These are phyloP conservation scores for Pomacea maculata DNA, from an alignment of 1,140 invertebrate species.

Conservation along the genomic window DNA sequence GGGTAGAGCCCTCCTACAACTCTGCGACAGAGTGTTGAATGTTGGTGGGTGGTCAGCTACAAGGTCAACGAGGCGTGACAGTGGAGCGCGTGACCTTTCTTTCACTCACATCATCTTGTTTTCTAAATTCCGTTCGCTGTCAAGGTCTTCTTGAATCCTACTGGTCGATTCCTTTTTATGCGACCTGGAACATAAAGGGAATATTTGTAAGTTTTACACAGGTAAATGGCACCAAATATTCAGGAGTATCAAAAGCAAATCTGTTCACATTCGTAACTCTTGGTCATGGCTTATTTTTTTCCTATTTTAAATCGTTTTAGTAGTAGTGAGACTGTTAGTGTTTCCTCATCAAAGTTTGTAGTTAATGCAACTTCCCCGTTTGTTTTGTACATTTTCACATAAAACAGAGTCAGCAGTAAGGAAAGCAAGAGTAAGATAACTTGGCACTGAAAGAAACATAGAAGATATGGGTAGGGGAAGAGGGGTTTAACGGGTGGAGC, in stretches of 20 bases:
- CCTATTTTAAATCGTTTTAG: neutral
- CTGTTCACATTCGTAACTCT: neutral
- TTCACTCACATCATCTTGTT: slow-evolving; percentile 26
- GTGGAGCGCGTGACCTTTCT: too few relatives aligned
- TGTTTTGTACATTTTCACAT: neutral
- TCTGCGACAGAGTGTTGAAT: too few relatives aligned
- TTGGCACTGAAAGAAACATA: too few relatives aligned
- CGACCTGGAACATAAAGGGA: slow-evolving; percentile 13
- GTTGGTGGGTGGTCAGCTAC: too few relatives aligned
- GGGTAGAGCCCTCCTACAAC: too few relatives aligned
- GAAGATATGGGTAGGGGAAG: too few relatives aligned
- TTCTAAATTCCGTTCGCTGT: slow-evolving; percentile 26
- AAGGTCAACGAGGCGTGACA: too few relatives aligned
- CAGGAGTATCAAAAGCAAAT: neutral
- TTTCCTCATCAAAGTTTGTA: too few relatives aligned
- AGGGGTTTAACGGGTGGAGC: too few relatives aligned
- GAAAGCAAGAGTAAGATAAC: neutral
- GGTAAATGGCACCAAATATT: neutral
- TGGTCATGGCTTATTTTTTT: neutral
- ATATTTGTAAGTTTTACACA: neutral
- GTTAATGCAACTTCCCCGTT: too few relatives aligned
- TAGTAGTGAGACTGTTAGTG: too few relatives aligned
- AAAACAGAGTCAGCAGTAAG: neutral
- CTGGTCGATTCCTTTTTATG: slow-evolving; percentile 25
- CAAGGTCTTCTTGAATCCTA: slow-evolving; percentile 28